Conservation (phyloP, 2,888 invertebrate genomes). For the Chymomyza caudatula region DNA sequence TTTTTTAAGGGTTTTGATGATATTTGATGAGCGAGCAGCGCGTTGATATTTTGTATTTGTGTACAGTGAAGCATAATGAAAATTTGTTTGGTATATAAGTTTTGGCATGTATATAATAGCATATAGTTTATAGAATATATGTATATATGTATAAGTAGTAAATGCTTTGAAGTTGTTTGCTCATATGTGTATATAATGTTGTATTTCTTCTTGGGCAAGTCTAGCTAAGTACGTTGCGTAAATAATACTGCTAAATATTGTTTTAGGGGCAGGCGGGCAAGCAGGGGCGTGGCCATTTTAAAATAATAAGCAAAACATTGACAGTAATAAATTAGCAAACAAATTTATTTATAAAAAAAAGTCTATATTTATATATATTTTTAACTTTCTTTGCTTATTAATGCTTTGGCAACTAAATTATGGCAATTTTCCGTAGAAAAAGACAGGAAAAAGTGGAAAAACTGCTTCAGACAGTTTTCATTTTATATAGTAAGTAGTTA, state of each 20-base stretch:
- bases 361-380: slow-evolving; percentile 19
- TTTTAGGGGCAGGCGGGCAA: slow-evolving; percentile 13
- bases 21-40: slow-evolving; percentile 50
- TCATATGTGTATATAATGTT: not conserved
- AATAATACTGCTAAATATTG: slow-evolving; percentile 58
- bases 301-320: slow-evolving; percentile 2
- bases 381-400: slow-evolving; percentile 8
- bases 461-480: not conserved
- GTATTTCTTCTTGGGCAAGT: not conserved
- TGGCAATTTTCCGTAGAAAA: slow-evolving; percentile 36
- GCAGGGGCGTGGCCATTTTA: slow-evolving; percentile 1
- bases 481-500: not conserved
- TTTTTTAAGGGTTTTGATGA: slow-evolving; percentile 18
- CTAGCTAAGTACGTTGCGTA: slow-evolving; percentile 41
- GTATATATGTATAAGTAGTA: slow-evolving; percentile 11
- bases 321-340: slow-evolving; percentile 31
- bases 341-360: not conserved
- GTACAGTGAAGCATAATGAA: slow-evolving; percentile 58
- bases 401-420: slow-evolving; percentile 59
- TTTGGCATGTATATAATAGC: slow-evolving; percentile 7
- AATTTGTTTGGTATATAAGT: slow-evolving; percentile 42
- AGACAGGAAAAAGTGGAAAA: not conserved
- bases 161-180: not conserved
- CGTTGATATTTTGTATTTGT: slow-evolving; percentile 37
- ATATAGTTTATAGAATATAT: slow-evolving; percentile 10